Conservation (phyloP, 2,888 invertebrate species). For the Tachystola acroxantha region DNA sequence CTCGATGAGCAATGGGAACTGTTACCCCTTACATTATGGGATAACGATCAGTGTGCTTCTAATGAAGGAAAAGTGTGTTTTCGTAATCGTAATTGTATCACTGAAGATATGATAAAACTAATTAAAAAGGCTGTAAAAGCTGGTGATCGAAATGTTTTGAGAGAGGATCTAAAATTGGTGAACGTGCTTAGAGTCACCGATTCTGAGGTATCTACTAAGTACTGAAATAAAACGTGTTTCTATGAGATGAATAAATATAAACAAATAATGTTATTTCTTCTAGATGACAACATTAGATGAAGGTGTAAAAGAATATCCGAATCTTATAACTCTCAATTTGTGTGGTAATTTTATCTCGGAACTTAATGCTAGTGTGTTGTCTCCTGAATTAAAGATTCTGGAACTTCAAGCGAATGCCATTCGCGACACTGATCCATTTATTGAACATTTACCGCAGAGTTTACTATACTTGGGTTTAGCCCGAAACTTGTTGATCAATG, state of each 20-base stretch:
- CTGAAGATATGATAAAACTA: conserved; percentile 43
- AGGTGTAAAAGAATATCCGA: conserved; percentile 44
- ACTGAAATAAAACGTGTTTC: not conserved
- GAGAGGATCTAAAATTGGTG: conserved; percentile 37
- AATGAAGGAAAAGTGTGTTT: conserved; percentile 58
- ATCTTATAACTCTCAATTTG: conserved; percentile 61
- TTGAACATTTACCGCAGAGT: conserved; percentile 43
- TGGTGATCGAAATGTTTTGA: conserved; percentile 37
- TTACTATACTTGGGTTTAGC: conserved; percentile 72
- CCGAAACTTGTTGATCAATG: conserved; percentile 58
- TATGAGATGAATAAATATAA: too few species aligned
- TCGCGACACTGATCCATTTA: conserved; percentile 39
- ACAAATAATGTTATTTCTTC: conserved; percentile 16
- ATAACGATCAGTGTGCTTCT: conserved; percentile 49
- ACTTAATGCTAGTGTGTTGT: conserved; percentile 49
- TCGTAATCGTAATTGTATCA: conserved; percentile 41
- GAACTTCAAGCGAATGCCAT: conserved; percentile 74
- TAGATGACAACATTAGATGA: conserved; percentile 72
- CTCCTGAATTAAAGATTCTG: conserved; percentile 50
- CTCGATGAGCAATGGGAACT: conserved; percentile 55
- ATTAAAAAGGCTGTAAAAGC: conserved; percentile 41
- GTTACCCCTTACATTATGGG: conserved; percentile 53
- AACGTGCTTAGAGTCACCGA: conserved; percentile 48
- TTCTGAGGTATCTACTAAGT: conserved; percentile 33
- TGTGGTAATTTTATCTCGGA: conserved; percentile 54